Conservation (phyloP, 2,888 invertebrate species). For the Drosophila borealis region DNA sequence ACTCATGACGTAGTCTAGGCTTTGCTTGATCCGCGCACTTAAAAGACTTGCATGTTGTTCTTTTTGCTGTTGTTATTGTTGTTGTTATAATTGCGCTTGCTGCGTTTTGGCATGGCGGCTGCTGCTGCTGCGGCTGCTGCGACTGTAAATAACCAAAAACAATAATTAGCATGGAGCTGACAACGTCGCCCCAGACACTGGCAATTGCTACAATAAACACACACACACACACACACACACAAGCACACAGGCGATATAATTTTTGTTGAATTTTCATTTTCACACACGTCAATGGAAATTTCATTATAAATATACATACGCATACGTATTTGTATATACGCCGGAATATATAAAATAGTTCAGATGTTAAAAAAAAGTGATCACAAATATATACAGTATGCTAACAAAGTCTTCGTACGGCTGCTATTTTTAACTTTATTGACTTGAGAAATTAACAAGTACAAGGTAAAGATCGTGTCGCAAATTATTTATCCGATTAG, state of each 20-base stretch:
- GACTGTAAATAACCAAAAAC: conserved; percentile 37
- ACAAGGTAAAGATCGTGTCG: conserved; percentile 41
- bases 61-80: conserved; percentile 22
- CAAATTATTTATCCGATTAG: conserved; percentile 31
- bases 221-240: conserved; percentile 11
- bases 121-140: conserved; percentile 26
- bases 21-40: conserved; percentile 28
- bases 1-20: conserved; percentile 65
- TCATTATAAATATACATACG: conserved; percentile 37
- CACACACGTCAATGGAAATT: conserved; percentile 59
- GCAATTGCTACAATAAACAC: conserved; percentile 61
- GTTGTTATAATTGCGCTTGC: conserved; percentile 5
- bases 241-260: conserved; percentile 34
- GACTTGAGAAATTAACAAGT: conserved; percentile 51
- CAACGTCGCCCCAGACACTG: conserved; percentile 55
- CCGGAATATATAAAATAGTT: conserved; percentile 41
- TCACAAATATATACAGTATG: conserved; percentile 43
- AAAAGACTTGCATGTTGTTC: conserved; percentile 50
- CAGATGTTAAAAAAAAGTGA: conserved; percentile 48
- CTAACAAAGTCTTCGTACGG: conserved; percentile 41
- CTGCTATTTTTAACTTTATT: conserved; percentile 55
- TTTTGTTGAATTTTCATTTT: conserved; percentile 67
- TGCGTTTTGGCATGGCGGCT: conserved; percentile 54
- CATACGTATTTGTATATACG: conserved; percentile 14
- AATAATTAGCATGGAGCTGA: conserved; percentile 63